These are phyloP conservation scores for Acrobasis suavella DNA, from an alignment of 2,888 invertebrate species.

Conservation along the genomic window DNA sequence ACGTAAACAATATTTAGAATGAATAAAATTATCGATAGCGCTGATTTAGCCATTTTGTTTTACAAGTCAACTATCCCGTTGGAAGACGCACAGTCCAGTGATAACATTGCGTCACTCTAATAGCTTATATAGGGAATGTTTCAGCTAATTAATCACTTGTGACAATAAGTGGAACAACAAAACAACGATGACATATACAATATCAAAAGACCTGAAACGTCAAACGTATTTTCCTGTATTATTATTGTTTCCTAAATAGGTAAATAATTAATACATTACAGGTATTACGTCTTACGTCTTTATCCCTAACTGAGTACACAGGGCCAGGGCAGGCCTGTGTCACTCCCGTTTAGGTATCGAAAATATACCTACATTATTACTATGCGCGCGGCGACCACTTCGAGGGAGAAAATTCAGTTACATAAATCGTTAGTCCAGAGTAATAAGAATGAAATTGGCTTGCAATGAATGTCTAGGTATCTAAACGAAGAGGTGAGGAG, in stretches of 20 bases:
- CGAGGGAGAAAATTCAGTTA: too few relatives aligned
- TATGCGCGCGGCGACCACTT: too few relatives aligned
- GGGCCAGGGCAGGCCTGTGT: too few relatives aligned
- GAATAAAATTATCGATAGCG: constrained; percentile 1
- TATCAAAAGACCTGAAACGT: background rate
- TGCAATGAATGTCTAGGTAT: too few relatives aligned
- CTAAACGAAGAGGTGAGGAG: too few relatives aligned
- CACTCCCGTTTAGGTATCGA: too few relatives aligned
- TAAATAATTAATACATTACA: too few relatives aligned
- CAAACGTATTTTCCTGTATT: background rate
- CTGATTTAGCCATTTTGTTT: constrained; percentile 6
- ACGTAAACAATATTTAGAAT: constrained; percentile 2
- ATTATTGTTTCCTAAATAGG: background rate
- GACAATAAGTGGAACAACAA: background rate
- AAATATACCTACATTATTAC: too few relatives aligned
- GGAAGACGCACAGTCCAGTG: constrained; percentile 27
- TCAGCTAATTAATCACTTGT: constrained; percentile 18
- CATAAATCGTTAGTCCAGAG: too few relatives aligned
- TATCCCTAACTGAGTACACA: too few relatives aligned
- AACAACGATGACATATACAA: background rate
- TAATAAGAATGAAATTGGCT: too few relatives aligned
- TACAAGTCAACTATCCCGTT: constrained; percentile 1
- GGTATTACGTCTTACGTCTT: too few relatives aligned
- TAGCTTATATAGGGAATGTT: constrained; percentile 23
- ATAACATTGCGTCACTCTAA: constrained; percentile 22